Conservation (phyloP, 2,888 invertebrate genomes). For the Macrophya annulata region DNA sequence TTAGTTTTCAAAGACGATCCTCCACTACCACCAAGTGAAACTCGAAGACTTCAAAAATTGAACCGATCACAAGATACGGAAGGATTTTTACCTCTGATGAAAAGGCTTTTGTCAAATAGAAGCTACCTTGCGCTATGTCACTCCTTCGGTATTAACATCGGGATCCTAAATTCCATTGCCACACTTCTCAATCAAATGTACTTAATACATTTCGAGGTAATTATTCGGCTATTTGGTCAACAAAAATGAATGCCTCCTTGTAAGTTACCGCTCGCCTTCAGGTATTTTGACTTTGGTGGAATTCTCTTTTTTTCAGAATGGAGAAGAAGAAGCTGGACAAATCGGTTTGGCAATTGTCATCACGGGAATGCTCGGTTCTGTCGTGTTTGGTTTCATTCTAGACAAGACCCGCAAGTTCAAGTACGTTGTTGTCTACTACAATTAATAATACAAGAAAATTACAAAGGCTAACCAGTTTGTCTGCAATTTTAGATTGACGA, state of each 20-base stretch:
- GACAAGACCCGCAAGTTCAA: constrained; percentile 84
- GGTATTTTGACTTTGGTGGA: not conserved
- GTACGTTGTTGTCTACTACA: constrained; percentile 74
- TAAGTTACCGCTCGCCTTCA: not conserved
- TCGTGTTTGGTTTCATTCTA: constrained; percentile 82
- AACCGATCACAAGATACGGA: constrained; percentile 37
- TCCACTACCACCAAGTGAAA: constrained; percentile 81
- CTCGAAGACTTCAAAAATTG: constrained; percentile 54
- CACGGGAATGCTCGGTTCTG: constrained; percentile 83
- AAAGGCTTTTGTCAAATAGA: constrained; percentile 80
- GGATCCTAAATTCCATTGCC: constrained; percentile 86
- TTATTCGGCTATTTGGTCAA: constrained; percentile 1
- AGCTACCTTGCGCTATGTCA: constrained; percentile 81
- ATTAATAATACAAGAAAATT: constrained; percentile 7
- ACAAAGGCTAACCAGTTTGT: constrained; percentile 13
- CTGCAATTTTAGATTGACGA: constrained; percentile 42
- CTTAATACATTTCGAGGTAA: constrained; percentile 68
- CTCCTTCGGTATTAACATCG: constrained; percentile 84
- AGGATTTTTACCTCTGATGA: constrained; percentile 55
- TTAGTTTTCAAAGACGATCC: constrained; percentile 83
- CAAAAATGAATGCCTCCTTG: not conserved
- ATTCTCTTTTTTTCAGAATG: constrained; percentile 69
- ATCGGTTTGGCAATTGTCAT: constrained; percentile 83
- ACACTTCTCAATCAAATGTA: constrained; percentile 80
- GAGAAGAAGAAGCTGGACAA: constrained; percentile 80